These are phyloP conservation scores for Sebastes oblongus DNA, from an alignment of 2,797 vertebrate genomes.

Conservation along the genomic window DNA sequence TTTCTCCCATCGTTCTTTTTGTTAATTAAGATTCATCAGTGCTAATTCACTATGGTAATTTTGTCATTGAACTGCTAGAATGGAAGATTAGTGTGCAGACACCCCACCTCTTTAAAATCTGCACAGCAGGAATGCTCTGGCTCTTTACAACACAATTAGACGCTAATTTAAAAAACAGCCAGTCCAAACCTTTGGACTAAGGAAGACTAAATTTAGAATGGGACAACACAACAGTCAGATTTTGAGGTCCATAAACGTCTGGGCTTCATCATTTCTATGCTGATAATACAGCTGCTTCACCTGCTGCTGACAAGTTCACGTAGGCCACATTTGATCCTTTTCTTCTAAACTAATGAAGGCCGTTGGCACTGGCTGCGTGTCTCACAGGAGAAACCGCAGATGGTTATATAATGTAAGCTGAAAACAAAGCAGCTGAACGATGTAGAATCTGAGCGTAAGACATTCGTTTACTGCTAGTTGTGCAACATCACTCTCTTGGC, in stretches of 20 bases:
- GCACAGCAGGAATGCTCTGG: conserved; percentile 26
- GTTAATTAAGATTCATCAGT: conserved; percentile 49
- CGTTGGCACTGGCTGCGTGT: conserved; percentile 5
- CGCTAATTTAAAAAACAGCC: neutral
- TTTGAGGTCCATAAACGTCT: neutral
- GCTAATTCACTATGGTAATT: conserved; percentile 51
- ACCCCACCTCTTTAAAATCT: conserved; percentile 18
- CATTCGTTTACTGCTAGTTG: neutral
- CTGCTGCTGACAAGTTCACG: conserved; percentile 37
- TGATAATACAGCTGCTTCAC: conserved; percentile 32
- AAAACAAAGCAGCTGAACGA: conserved; percentile 27
- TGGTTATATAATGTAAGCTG: neutral
- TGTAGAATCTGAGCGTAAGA: neutral
- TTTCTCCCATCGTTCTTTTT: conserved; percentile 19
- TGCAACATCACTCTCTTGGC: neutral
- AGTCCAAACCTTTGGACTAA: neutral
- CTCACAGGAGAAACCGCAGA: neutral
- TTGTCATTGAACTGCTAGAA: conserved; percentile 44
- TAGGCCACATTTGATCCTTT: conserved; percentile 48
- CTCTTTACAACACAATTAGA: conserved; percentile 12
- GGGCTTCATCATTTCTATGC: conserved; percentile 36
- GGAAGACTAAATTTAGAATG: neutral
- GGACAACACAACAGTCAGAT: neutral
- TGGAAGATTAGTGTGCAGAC: conserved; percentile 29
- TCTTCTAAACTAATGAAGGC: conserved; percentile 51